These are phyloP conservation scores for Lamprotornis superbus DNA, from an alignment of 2,113 vertebrate genomes.

Conservation along the genomic window DNA sequence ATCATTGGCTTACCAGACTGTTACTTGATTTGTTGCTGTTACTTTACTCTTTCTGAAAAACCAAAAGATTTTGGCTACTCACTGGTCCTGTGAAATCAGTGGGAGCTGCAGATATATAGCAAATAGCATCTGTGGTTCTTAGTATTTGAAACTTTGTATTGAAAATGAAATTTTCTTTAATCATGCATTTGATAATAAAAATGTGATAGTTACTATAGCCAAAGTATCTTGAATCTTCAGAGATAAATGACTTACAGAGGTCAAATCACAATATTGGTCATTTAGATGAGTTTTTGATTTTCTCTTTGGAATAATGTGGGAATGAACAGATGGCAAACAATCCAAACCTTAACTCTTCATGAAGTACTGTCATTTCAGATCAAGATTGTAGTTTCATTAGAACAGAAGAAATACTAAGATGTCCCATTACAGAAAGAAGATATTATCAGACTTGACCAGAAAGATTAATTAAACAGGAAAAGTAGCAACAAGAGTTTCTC, in stretches of 20 bases:
- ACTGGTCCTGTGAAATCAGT: not conserved
- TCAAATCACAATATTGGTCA: conserved; percentile 17
- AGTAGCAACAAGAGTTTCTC: not conserved
- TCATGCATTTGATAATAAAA: not conserved
- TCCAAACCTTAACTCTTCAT: not conserved
- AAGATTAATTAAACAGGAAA: not conserved
- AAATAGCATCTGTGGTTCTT: not conserved
- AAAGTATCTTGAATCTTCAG: not conserved
- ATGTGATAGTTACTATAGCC: not conserved
- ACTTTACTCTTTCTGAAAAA: not conserved
- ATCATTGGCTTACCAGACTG: not conserved
- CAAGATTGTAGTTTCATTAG: conserved; percentile 19
- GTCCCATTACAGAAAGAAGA: no score
- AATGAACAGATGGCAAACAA: conserved; percentile 45
- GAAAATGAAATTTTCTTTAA: not conserved
- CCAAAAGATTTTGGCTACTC: not conserved
- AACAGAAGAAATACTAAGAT: conserved; percentile 23
- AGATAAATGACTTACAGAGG: conserved; percentile 23
- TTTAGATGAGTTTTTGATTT: conserved; percentile 20
- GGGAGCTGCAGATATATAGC: not conserved
- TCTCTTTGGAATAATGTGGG: conserved; percentile 11
- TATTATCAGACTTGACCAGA: not conserved
- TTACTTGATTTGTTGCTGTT: not conserved
- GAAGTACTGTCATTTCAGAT: conserved; percentile 33
- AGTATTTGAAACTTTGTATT: not conserved